Base-by-base conservation (phyloP, 1,140 invertebrate genomes). In the Platyura marginata region DNA sequence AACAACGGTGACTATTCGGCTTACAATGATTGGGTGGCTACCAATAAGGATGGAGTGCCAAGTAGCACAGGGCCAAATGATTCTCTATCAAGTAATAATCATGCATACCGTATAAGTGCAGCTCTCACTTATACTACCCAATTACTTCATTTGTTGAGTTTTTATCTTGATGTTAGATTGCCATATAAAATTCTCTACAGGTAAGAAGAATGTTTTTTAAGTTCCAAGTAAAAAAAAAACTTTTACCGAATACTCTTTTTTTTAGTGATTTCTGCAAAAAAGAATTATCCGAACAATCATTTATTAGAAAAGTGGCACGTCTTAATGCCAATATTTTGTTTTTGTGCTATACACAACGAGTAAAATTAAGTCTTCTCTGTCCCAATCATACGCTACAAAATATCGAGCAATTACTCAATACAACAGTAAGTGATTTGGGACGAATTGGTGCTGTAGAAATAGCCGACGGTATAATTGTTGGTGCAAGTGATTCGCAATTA, bases 271-370 rank as follows among this genome's bases (percentile, higher is more conserved):
- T 87, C 60, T 81, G 75, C 54, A 66, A 62, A 33, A 70, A 69
- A 51, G 74, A 79, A 54, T 63, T 82, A 53, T 73, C 68, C 39
- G 74, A 80, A 53, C 68, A 75, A 47, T 75, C 81, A 57, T 85
- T 89, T 61, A 62, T 69, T 37, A 68, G 74, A 48, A 73, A 75
- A 63, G 81, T 89, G 5, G 74, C 80, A 6, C 70, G 76, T 43
- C 66, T 90, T 15, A 88, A 89, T 63, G 73, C 79, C 42, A 89
- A 89, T 54, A 71, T 89, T 35, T 61, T 89, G 48, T 78, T 85
- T 61, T 60, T 89, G 44, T 87, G 84, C 57, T 77, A 85, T 48
- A 76, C 77, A 2, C 83, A 88, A 61, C 75, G 77, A 50, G 74
- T 85, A 10, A 68, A 78, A 52, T 54, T 71, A 20, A 62, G 69